phyloP scores from a whole-genome alignment of 2,797 vertebrate genomes.

The Perodicticus potto region DNA sequence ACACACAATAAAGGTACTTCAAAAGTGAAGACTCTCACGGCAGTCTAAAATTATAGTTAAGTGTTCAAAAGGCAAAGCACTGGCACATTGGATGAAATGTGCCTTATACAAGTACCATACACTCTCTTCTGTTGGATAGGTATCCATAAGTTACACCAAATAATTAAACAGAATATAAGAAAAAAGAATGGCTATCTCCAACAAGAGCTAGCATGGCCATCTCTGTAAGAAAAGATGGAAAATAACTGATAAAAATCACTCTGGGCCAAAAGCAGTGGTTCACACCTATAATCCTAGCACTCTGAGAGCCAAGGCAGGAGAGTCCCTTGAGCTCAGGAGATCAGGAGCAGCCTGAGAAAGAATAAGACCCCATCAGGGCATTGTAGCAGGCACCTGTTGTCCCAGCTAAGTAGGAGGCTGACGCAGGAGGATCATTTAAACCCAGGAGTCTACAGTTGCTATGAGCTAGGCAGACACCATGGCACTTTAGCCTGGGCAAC shows the following conservation, averaged over 20 bases:
- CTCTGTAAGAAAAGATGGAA: not conserved
- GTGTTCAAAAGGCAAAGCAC: not conserved
- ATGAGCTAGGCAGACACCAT: too few relatives aligned
- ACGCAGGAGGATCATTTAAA: too few relatives aligned
- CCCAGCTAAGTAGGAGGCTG: too few relatives aligned
- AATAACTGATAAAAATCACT: conserved; percentile 33
- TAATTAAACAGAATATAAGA: conserved; percentile 43
- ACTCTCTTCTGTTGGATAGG: not conserved
- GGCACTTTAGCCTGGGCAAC: too few relatives aligned
- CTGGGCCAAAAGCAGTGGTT: not conserved
- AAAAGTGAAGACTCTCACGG: conserved; percentile 8
- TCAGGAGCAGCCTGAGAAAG: too few relatives aligned
- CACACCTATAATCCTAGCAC: not conserved
- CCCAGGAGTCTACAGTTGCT: too few relatives aligned
- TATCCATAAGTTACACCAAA: not conserved
- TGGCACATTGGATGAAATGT: not conserved
- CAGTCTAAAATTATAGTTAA: not conserved
- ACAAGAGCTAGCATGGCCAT: not conserved
- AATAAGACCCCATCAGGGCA: too few relatives aligned
- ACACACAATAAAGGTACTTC: not conserved
- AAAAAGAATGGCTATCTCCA: conserved; percentile 6
- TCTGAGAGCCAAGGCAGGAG: not conserved
- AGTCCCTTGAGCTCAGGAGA: too few relatives aligned
- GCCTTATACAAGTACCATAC: not conserved
- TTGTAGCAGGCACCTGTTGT: too few relatives aligned